These are phyloP conservation scores for Colletes gigas DNA, from an alignment of 1,140 invertebrate species.

Conservation along the genomic window DNA sequence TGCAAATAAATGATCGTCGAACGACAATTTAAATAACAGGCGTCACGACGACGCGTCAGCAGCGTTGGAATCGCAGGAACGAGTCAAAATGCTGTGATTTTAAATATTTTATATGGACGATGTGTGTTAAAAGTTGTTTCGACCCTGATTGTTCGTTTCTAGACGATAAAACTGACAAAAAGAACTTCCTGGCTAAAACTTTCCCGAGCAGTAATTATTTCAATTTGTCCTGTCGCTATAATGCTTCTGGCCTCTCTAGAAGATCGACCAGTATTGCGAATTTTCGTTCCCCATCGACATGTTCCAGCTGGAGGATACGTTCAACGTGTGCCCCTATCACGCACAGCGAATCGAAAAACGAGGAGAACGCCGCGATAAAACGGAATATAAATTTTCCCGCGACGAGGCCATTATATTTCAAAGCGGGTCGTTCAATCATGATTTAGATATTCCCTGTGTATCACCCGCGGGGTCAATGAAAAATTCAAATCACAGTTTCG, in stretches of 20 bases:
- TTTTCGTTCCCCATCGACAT: neutral
- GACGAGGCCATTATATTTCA: constrained; percentile 48
- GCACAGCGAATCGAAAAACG: constrained; percentile 33
- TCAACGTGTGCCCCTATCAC: constrained; percentile 9
- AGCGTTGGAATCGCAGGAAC: neutral
- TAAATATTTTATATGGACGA: neutral
- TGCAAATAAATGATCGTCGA: constrained; percentile 46
- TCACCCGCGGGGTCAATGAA: constrained; percentile 29
- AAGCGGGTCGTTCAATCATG: constrained; percentile 19
- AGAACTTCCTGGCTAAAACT: no score
- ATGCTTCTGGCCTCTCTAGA: neutral
- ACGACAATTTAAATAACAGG: constrained; percentile 32
- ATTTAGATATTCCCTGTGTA: constrained; percentile 35
- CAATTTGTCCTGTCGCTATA: neutral
- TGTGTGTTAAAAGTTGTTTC: neutral
- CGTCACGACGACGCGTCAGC: neutral
- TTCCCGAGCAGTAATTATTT: neutral
- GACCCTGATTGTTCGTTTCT: no score
- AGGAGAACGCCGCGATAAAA: constrained; percentile 25
- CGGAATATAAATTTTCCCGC: constrained; percentile 41
- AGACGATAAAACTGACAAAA: no score
- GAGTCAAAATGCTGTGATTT: neutral
- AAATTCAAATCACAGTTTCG: constrained; percentile 26
- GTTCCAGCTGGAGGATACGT: neutral
- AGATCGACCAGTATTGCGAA: neutral